These are phyloP conservation scores for Chinchilla lanigera DNA, from an alignment of 2,113 vertebrate genomes.

Conservation along the genomic window DNA sequence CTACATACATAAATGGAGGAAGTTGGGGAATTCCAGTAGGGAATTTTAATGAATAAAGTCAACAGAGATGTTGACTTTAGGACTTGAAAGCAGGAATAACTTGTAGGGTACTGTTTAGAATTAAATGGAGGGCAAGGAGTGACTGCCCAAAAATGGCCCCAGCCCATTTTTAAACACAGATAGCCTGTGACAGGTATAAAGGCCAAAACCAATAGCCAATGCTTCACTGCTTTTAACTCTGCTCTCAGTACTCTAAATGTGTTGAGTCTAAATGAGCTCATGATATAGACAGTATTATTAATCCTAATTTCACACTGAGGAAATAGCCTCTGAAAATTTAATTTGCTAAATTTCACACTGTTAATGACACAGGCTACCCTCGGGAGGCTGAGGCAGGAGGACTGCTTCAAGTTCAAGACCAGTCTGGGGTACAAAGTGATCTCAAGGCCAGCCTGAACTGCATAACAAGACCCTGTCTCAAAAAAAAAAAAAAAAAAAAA, in stretches of 20 bases:
- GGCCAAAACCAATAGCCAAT: background rate
- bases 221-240: background rate
- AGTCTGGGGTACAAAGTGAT: too few relatives aligned
- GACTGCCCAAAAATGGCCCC: too few relatives aligned
- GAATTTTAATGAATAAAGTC: background rate
- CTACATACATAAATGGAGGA: background rate
- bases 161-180: too few relatives aligned
- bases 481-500: too few relatives aligned
- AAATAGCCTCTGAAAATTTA: constrained; percentile 3
- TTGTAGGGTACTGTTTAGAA: background rate
- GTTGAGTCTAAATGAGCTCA: background rate
- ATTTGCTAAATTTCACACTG: background rate
- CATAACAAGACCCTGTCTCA: too few relatives aligned
- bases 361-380: background rate
- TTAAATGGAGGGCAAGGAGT: background rate
- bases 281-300: background rate
- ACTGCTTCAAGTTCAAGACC: too few relatives aligned
- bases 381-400: too few relatives aligned
- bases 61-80: background rate
- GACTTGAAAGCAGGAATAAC: background rate
- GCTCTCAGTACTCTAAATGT: background rate
- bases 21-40: background rate
- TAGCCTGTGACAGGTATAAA: background rate
- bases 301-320: background rate
- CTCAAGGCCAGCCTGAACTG: too few relatives aligned